Evolutionary conservation across 2,113 vertebrate species (phyloP), one percentile per base, ranked within the genome.

Genomic region (Oncorhynchus clarkii): DNA sequence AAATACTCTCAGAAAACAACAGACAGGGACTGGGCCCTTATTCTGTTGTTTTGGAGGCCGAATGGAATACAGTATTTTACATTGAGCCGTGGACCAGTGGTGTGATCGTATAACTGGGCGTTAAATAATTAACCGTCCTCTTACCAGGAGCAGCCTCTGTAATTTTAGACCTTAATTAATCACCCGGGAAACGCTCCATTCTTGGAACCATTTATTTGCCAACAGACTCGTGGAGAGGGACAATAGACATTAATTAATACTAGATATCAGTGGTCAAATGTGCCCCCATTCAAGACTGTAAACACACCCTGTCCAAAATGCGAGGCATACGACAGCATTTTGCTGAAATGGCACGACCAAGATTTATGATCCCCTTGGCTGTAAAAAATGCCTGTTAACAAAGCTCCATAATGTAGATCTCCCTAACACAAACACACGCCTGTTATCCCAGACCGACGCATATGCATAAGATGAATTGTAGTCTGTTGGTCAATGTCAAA

Each of bases 231-330:
- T 75, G 84, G 71, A 82, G 77, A 74, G 76, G 89, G 81, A 90
- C 87, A 89, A 87, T 84, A 70, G 60, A 62, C 88, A 90, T 89
- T 85, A 90, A 93, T 92, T 89, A 90, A 89, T 85, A 81, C 80
- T 74, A 86, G 82, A 80, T 81, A 90, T 88, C 82, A 79, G 80
- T 81, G 84, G 82, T 86, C 85, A 82, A 82, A 87, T 85, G 78
- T 85, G 80, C 76, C 78, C 76, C 75, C 70, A 72, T 83, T 75
- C 51, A 72, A 76, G 51, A 85, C 60, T 67, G 84, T 84, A 85
- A 90, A 91, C 76, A 89, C 84, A 85, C 82, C 65, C 59, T 45
- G 78, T 81, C 83, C 72, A 74, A 54, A 54, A 54, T 5, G 13
- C 51, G 14, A 54, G 12, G 51, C 83, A 78, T 71, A 73, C 79